Conservation (phyloP, 2,797 vertebrate genomes). For the Artibeus lituratus region DNA sequence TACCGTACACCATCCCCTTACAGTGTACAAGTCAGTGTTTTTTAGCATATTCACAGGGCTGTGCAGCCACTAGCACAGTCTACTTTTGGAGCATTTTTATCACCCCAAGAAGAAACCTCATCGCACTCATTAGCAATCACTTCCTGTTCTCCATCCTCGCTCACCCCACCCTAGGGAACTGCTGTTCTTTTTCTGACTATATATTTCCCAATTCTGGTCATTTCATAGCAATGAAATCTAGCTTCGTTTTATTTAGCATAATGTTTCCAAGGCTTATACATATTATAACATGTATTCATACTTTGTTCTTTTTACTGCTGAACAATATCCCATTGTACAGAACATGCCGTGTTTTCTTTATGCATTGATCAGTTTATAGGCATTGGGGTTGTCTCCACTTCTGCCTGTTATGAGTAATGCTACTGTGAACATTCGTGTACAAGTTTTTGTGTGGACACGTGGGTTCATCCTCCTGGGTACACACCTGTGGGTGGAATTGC, state of each 20-base stretch:
- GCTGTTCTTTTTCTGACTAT: neutral
- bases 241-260: neutral
- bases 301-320: neutral
- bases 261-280: neutral
- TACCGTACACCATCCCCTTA: neutral
- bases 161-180: neutral
- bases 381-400: neutral
- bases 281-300: neutral
- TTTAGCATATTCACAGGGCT: neutral
- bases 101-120: neutral
- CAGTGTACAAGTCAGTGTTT: neutral
- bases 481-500: neutral
- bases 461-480: neutral
- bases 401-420: neutral
- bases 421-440: neutral
- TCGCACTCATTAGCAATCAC: neutral
- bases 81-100: neutral
- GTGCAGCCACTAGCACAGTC: neutral
- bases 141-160: neutral
- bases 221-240: neutral
- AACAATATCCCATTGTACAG: neutral
- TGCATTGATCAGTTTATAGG: neutral
- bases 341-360: neutral
- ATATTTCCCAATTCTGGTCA: neutral
- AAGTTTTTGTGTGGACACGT: neutral